These are phyloP conservation scores for Epinephelus cyanopodus DNA, from an alignment of 2,113 vertebrate genomes.

Conservation along the genomic window DNA sequence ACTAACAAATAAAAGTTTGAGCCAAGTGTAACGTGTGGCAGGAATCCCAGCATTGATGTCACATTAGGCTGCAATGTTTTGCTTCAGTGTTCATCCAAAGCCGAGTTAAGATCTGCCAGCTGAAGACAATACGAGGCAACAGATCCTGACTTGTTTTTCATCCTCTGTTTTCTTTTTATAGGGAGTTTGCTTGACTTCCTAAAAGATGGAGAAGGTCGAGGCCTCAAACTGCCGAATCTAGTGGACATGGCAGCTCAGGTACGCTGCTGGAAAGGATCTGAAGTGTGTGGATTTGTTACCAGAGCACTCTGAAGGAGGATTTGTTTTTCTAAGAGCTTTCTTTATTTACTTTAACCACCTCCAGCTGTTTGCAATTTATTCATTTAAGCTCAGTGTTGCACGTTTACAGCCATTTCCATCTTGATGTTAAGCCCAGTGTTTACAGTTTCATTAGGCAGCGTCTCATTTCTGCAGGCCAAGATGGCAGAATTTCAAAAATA, in stretches of 20 bases:
- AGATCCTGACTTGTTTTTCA: background rate
- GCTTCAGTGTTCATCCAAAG: slow-evolving; percentile 37
- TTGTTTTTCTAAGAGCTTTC: background rate
- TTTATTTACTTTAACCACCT: slow-evolving; percentile 13
- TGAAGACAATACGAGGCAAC: background rate
- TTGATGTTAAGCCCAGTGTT: background rate
- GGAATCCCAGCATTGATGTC: slow-evolving; percentile 45
- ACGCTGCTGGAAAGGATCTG: background rate
- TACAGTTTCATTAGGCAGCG: slow-evolving; percentile 1
- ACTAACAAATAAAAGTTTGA: slow-evolving; percentile 29
- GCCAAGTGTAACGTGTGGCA: slow-evolving; percentile 35
- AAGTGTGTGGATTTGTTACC: background rate
- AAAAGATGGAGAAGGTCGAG: slow-evolving; percentile 94
- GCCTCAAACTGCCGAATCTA: slow-evolving; percentile 96
- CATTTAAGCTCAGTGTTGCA: background rate
- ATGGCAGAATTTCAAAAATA: background rate
- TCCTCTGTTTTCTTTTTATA: slow-evolving; percentile 66
- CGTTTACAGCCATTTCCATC: slow-evolving; percentile 2
- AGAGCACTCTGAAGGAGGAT: background rate
- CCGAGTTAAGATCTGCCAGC: background rate
- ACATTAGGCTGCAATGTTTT: slow-evolving; percentile 11
- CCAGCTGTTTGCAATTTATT: slow-evolving; percentile 21
- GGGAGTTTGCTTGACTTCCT: slow-evolving; percentile 98
- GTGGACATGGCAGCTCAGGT: slow-evolving; percentile 99
- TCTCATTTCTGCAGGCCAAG: background rate